Evolutionary conservation across 2,888 invertebrate species (phyloP), one percentile per base, ranked within the genome.

Genomic region (Tenodera sinensis): DNA sequence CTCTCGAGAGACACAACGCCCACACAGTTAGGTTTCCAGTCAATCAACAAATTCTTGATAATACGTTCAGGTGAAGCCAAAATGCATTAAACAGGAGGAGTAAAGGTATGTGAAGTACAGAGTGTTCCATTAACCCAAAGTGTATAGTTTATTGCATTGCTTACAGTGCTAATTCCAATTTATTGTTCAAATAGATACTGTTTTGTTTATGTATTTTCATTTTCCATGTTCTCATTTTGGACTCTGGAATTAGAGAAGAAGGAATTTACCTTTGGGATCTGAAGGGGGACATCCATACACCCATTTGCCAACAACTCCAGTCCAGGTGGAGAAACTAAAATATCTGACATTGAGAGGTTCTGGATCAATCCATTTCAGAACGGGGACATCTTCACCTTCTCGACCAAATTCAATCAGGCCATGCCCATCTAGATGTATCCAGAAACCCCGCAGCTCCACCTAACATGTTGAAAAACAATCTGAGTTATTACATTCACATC

Each of bases 251-350:
- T n/a, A 83, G 14, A n/a, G 4, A 28, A 71, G 15, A 71, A 25
- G n/a, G 20, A n/a, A 84, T 54, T 84, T 42, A 90, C 90, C 86
- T 83, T 85, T 54, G 15, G 82, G 82, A 27, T 87, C 47, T 83
- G 83, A 28, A 42, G 81, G 15, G 27, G 87, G 88, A 91, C 97
- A 97, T 92, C 96, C 96, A 91, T 95, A 96, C 88, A 95, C 94
- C 94, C 96, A 96, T 91, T 96, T 96, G 0, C 96, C 96, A 91
- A 95, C 95, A 0, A 96, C 95, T 0, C 94, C 94, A 8, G 94
- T 94, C 95, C 96, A 97, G 0, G 96, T 94, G 25, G 96, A 95
- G 91, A 97, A 96, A 92, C 96, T 96, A 89, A 96, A 95, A 92
- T 95, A 96, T 91, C 94, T 94, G 27, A 97, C 93, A 0, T 94